Evolutionary conservation across 2,113 vertebrate genomes (phyloP).

Genomic region (Rafetus swinhoei): DNA sequence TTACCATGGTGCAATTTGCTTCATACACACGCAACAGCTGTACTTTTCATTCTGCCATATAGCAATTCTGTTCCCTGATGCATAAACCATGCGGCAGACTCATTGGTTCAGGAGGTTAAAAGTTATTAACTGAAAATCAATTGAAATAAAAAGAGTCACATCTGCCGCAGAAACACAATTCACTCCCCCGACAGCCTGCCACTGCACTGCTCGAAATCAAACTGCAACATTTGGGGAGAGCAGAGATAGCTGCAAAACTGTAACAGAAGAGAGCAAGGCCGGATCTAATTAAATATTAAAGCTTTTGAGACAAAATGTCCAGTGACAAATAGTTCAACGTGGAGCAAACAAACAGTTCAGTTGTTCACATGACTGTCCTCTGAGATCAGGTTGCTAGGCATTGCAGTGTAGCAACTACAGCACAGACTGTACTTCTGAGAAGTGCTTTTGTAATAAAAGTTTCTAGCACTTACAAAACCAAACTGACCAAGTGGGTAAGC

Average conservation of each 20-base stretch:
- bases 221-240: background rate
- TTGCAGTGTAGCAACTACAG: background rate
- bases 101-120: constrained; percentile 41
- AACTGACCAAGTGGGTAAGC: constrained; percentile 36
- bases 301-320: constrained; percentile 59
- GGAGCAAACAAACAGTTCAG: background rate
- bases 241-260: constrained; percentile 19
- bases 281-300: constrained; percentile 52
- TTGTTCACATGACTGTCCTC: constrained; percentile 41
- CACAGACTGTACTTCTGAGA: constrained; percentile 6
- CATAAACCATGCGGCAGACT: background rate
- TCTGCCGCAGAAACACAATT: constrained; percentile 17
- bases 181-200: background rate
- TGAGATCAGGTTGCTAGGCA: constrained; percentile 55
- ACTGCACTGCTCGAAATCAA: background rate
- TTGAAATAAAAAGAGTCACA: constrained; percentile 1
- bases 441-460: constrained; percentile 62
- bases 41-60: background rate
- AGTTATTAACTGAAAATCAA: constrained; percentile 64
- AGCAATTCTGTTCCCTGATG: background rate
- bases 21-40: background rate
- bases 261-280: constrained; percentile 18
- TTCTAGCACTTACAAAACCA: constrained; percentile 54
- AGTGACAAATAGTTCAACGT: constrained; percentile 48
- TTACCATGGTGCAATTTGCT: background rate